Conservation (phyloP, 1,140 invertebrate genomes). For the Ctenoplectra terminalis region DNA sequence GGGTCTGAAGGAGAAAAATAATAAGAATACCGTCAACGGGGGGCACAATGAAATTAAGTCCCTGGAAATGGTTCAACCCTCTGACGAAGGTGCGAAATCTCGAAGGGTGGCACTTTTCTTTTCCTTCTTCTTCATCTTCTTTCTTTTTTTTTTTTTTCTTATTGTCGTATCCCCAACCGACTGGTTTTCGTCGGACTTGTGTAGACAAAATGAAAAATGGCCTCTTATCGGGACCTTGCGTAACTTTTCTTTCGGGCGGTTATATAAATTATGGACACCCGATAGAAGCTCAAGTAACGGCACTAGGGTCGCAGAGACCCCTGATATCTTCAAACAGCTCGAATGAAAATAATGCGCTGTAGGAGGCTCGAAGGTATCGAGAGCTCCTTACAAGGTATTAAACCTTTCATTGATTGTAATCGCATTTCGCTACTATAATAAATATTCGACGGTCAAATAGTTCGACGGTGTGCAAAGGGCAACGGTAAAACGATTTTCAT, state of each 20-base stretch:
- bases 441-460: background rate
- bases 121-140: background rate
- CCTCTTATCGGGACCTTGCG: conserved; percentile 56
- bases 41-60: conserved; percentile 43
- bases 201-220: conserved; percentile 68
- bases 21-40: conserved; percentile 27
- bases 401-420: conserved; percentile 14
- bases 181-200: conserved; percentile 56
- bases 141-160: conserved; percentile 57
- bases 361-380: conserved; percentile 12
- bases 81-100: conserved; percentile 34
- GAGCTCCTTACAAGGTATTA: conserved; percentile 19
- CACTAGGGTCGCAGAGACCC: background rate
- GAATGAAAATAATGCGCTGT: conserved; percentile 23
- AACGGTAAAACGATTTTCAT: background rate
- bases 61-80: conserved; percentile 17
- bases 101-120: conserved; percentile 42
- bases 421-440: background rate
- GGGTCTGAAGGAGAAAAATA: conserved; percentile 34
- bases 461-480: background rate
- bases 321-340: conserved; percentile 36
- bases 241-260: conserved; percentile 52
- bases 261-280: conserved; percentile 57
- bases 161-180: conserved; percentile 56
- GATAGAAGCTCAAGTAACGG: conserved; percentile 39